A percentile compares a stretch with the other conserved stretches of the same genome.
Conservation (phyloP, 2,888 invertebrate genomes). For the Melanostoma mellinum region DNA sequence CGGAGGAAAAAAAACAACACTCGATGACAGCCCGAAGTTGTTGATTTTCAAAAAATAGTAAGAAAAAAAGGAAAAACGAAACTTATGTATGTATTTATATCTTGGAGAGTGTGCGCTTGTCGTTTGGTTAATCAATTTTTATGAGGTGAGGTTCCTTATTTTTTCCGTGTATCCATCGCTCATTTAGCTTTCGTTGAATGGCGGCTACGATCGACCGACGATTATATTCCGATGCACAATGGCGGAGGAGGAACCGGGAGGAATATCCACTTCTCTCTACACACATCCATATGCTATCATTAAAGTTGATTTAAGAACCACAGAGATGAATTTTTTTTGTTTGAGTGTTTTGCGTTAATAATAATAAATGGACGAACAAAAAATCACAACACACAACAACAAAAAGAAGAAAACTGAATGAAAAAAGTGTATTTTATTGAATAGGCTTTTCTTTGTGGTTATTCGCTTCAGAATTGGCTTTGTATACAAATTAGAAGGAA, state of each 20-base stretch:
- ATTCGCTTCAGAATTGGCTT: slow-evolving; percentile 10
- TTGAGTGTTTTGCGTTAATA: slow-evolving; percentile 57
- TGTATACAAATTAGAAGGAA: slow-evolving; percentile 57
- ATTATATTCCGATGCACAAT: slow-evolving; percentile 33
- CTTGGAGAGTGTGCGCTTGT: slow-evolving; percentile 68
- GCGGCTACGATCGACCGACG: slow-evolving; percentile 35
- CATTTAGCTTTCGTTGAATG: slow-evolving; percentile 63
- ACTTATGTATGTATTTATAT: slow-evolving; percentile 11
- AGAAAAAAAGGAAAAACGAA: slow-evolving; percentile 16
- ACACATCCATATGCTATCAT: slow-evolving; percentile 35
- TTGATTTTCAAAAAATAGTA: slow-evolving; percentile 22
- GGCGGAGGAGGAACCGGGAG: slow-evolving; percentile 33
- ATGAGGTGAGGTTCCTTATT: slow-evolving; percentile 71
- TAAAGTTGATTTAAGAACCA: slow-evolving; percentile 66
- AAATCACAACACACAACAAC: slow-evolving; percentile 16
- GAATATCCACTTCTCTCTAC: background rate
- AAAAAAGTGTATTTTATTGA: slow-evolving; percentile 39
- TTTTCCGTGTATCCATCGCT: slow-evolving; percentile 70
- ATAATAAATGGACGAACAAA: slow-evolving; percentile 59
- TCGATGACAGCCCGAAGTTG: slow-evolving; percentile 62
- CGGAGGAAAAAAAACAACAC: slow-evolving; percentile 12
- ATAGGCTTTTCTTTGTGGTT: slow-evolving; percentile 36
- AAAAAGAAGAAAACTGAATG: slow-evolving; percentile 25
- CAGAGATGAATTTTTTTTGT: slow-evolving; percentile 53
- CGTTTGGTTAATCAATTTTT: slow-evolving; percentile 73